Evolutionary conservation across 2,113 vertebrate genomes (phyloP), one percentile per base, ranked within the genome.

Genomic region (Nesoenas mayeri): DNA sequence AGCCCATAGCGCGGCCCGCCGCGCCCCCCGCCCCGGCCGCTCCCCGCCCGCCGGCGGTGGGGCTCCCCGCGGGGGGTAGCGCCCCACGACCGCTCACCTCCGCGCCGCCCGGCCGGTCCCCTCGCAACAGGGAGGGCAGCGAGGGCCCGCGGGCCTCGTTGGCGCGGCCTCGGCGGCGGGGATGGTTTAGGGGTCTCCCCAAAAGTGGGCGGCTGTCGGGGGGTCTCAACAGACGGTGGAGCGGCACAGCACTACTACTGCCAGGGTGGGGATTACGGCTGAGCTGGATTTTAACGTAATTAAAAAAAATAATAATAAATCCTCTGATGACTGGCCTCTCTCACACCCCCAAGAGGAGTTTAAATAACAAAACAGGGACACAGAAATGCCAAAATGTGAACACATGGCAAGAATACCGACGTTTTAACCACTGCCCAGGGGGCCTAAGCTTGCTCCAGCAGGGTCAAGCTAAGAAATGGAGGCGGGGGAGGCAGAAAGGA

Each of bases 331-430:
- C 38, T 4, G 36, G 34, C 22, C 20, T 69, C 36, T 38, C 54
- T 47, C 17, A 3, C 50, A 31, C 17, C 12, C 15, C 20, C 28
- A 5, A n/a, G 16, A 40, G 21, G 26, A 40, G 24, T 26, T 79
- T 36, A 61, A 65, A 8, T 21, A 70, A 17, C 62, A 42, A 42
- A 83, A 51, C 25, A 4, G 22, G 11, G 34, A 69, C 0, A 3
- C 32, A 29, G 34, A 51, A 79, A 42, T n/a, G 60, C 15, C 10
- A 15, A n/a, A 26, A 2, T 10, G 26, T 8, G 65, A 83, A 20
- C 26, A 38, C 38, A 38, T 2, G 3, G 48, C 26, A 53, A 26
- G 5, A 66, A 34, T 8, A 56, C 2, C 0, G 1, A 32, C 15
- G 22, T 16, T 12, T 48, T 9, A 34, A 32, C 16, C 3, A 17